These are phyloP conservation scores for Hemitrygon akajei DNA, from an alignment of 2,797 vertebrate genomes.

Conservation along the genomic window DNA sequence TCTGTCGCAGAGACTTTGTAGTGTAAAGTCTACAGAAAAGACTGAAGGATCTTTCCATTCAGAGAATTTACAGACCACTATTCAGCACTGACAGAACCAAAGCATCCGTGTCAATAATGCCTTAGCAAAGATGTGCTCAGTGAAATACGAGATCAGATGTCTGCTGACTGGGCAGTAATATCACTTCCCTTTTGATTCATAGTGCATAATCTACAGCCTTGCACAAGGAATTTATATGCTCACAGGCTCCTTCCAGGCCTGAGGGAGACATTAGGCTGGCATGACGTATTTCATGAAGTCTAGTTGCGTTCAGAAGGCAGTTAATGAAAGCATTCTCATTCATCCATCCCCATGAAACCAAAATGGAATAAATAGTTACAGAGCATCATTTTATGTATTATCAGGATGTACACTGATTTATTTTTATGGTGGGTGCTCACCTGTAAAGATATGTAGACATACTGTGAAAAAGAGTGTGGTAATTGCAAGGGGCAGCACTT, in stretches of 20 bases:
- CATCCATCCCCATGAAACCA: neutral
- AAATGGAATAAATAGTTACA: neutral
- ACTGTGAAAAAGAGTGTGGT: neutral
- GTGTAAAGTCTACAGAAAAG: neutral
- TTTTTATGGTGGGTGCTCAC: neutral
- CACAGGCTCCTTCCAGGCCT: neutral
- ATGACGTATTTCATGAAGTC: neutral
- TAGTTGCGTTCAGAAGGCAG: neutral
- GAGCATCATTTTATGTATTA: constrained; percentile 6
- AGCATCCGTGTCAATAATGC: neutral
- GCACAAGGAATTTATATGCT: neutral
- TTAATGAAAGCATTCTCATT: neutral
- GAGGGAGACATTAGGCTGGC: neutral
- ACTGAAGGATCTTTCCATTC: neutral
- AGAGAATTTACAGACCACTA: neutral
- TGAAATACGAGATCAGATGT: constrained; percentile 1
- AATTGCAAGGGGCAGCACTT: neutral
- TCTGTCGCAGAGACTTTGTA: neutral
- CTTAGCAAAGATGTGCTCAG: neutral
- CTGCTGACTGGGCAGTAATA: neutral
- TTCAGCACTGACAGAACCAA: neutral
- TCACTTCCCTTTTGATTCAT: neutral
- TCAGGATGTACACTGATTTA: neutral
- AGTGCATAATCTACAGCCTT: neutral
- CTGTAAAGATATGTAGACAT: neutral